Evolutionary conservation across 2,888 invertebrate genomes (phyloP).

Genomic region (Argyresthia albistria): DNA sequence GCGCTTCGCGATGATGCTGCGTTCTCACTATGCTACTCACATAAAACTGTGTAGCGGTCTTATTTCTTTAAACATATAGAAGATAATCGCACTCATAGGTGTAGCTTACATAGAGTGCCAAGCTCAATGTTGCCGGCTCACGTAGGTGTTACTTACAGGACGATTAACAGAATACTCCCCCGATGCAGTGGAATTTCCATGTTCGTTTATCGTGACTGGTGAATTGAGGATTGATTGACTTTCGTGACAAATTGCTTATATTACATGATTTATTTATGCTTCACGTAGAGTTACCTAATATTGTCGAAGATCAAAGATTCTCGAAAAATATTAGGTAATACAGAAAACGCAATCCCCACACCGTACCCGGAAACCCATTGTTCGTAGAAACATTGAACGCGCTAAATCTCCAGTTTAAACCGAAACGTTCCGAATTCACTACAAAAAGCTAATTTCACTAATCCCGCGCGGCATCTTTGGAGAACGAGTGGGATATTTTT

Average conservation of each 20-base stretch:
- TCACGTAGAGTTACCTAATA: background rate
- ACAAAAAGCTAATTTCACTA: slow-evolving; percentile 49
- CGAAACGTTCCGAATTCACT: slow-evolving; percentile 58
- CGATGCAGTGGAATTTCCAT: background rate
- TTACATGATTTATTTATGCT: background rate
- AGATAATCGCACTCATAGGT: too few species aligned
- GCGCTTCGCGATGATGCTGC: slow-evolving; percentile 8
- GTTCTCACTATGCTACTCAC: too few species aligned
- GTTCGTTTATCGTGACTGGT: background rate
- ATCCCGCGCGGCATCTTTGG: slow-evolving; percentile 62
- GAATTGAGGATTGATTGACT: background rate
- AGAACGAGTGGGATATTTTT: slow-evolving; percentile 43
- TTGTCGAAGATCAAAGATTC: background rate
- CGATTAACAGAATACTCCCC: slow-evolving; percentile 22
- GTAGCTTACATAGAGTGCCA: background rate
- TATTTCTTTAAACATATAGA: too few species aligned
- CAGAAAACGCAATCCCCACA: slow-evolving; percentile 37
- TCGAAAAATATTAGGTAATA: slow-evolving; percentile 21
- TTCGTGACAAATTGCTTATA: background rate
- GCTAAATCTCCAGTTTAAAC: slow-evolving; percentile 54
- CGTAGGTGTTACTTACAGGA: slow-evolving; percentile 50
- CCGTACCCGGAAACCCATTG: slow-evolving; percentile 60
- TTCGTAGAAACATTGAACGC: slow-evolving; percentile 46
- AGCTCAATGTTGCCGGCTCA: slow-evolving; percentile 46
- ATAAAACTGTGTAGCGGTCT: too few species aligned